A percentile compares a stretch with the other conserved stretches of the same genome.
Conservation (phyloP, 2,113 vertebrate genomes). For the Tragelaphus imberbis region DNA sequence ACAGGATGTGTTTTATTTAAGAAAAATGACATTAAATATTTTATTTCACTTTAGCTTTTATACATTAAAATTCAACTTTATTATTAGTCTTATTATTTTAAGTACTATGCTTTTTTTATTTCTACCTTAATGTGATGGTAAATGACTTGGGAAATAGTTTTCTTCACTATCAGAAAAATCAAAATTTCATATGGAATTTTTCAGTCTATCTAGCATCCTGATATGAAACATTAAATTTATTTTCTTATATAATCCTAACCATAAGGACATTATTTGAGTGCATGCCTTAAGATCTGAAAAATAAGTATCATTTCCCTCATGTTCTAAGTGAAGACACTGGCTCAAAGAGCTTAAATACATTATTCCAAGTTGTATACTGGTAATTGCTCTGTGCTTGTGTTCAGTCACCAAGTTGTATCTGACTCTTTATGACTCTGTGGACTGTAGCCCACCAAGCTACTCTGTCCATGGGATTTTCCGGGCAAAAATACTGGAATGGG, state of each 20-base stretch:
- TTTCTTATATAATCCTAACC: background rate
- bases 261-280: background rate
- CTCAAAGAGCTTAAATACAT: background rate
- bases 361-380: background rate
- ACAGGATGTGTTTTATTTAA: background rate
- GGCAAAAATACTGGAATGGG: background rate
- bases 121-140: background rate
- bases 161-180: conserved; percentile 2
- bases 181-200: conserved; percentile 7
- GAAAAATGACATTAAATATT: background rate
- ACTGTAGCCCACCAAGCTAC: background rate
- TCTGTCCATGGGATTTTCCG: background rate
- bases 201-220: background rate
- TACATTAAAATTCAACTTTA: background rate
- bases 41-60: conserved; percentile 8
- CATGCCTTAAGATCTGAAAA: background rate
- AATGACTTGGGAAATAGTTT: background rate
- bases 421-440: background rate
- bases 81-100: background rate
- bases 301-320: background rate
- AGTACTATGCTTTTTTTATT: background rate
- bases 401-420: background rate
- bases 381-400: background rate
- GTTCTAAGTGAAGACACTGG: background rate
- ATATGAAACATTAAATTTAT: background rate